Evolutionary conservation across 2,888 invertebrate species (phyloP), one percentile per base, ranked within the genome.

Genomic region (Eugnorisma glareosa): DNA sequence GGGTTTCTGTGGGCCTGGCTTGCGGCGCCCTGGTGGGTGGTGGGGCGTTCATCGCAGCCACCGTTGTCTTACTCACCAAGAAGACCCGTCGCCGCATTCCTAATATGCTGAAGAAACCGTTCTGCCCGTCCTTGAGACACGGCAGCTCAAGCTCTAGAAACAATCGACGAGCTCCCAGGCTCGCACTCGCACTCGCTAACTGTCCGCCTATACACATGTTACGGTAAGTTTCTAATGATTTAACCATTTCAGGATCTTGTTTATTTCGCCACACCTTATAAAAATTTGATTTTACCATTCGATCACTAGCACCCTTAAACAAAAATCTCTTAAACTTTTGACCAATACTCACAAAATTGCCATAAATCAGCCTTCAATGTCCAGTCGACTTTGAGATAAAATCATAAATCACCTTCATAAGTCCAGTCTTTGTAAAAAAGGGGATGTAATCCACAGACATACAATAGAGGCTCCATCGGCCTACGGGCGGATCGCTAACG

Each of bases 41-140:
- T 93, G 88, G 97, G 92, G 94, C 97, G 94, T 85, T 97, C 96
- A 88, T 97, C 92, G 95, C 97, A 57, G 96, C 97, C 2, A 97
- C 97, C 77, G 97, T 97, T 18, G 97, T 98, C 0, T 94, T 98
- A 3, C 97, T 98, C 31, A 98, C 98, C 0, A 96, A 95, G 79
- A 92, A 94, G 37, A 93, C 94, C 2, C 90, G 96, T 40, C 91
- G 95, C 8, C 90, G 96, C 40, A 95, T 96, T 6, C 95, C 96
- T 0, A 94, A 95, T 35, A 84, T 96, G 89, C 86, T 96, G 10
- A 97, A 93, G 95, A 97, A 94, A 89, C 96, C 94, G 2, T 96
- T 96, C 89, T 96, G 95, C 84, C 95, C 95, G n/a, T 94, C 93
- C 0, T 86, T 94, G 89, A 94, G 92, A 86, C 94, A 89, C 78